phyloP scores from a whole-genome alignment of 53 echinoderm and acorn worm genomes.

The Echinarachnius parma region DNA sequence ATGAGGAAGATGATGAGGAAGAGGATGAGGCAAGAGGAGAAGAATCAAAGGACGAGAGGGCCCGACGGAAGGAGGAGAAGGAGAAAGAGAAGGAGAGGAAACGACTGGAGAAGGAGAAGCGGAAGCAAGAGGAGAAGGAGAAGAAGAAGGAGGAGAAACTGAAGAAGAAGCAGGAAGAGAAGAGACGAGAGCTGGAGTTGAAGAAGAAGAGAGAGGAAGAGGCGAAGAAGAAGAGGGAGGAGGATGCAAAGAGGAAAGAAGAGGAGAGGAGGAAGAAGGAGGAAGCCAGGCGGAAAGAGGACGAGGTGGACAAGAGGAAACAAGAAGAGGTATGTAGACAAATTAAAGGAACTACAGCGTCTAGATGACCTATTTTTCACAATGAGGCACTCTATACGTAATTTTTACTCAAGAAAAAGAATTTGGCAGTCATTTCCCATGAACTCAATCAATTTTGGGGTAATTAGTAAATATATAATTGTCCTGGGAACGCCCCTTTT shows the following conservation, averaged over 20 bases:
- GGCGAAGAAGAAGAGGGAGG: conserved; percentile 46
- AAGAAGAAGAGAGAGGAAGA: conserved; percentile 49
- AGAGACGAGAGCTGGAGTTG: conserved; percentile 43
- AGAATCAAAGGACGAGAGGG: conserved; percentile 22
- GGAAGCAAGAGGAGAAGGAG: conserved; percentile 52
- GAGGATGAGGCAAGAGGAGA: conserved; percentile 27
- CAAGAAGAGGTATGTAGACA: conserved; percentile 54
- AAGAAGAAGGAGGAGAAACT: conserved; percentile 53
- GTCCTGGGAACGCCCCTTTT: too few species aligned
- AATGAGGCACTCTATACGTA: too few species aligned
- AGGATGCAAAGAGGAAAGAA: conserved; percentile 64
- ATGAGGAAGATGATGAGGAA: conserved; percentile 23
- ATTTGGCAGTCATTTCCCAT: neutral
- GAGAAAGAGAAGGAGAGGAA: conserved; percentile 34
- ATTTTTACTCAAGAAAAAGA: neutral
- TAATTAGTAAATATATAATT: too few species aligned
- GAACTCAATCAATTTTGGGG: too few species aligned
- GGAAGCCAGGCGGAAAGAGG: too few species aligned
- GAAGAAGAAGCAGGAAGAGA: conserved; percentile 49
- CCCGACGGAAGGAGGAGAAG: conserved; percentile 39
- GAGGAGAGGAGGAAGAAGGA: conserved; percentile 69
- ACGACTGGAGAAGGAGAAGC: conserved; percentile 41
- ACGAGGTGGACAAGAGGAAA: conserved; percentile 48
- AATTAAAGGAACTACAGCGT: neutral
- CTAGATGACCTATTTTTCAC: too few species aligned